These are phyloP conservation scores for Triplophysa dalaica DNA, from an alignment of 2,113 vertebrate genomes.

Conservation along the genomic window DNA sequence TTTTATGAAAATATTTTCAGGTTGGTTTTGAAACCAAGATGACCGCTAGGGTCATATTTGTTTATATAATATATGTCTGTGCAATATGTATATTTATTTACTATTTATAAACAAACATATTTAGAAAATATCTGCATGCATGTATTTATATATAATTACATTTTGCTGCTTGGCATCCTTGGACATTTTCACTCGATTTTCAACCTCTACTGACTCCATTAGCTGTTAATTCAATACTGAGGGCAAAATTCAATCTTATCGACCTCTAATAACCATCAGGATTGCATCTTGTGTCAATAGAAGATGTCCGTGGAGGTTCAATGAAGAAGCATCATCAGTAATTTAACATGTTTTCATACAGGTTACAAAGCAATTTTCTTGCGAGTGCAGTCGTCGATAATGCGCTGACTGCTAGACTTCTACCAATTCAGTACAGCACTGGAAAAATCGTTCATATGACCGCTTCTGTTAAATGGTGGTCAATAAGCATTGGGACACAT, in stretches of 20 bases:
- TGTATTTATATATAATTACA: too few relatives aligned
- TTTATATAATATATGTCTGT: too few relatives aligned
- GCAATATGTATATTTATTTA: too few relatives aligned
- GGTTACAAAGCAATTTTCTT: slow-evolving; percentile 6
- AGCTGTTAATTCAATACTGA: not conserved
- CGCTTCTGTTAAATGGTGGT: slow-evolving; percentile 13
- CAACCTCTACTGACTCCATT: not conserved
- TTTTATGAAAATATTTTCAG: too few relatives aligned
- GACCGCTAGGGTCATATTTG: too few relatives aligned
- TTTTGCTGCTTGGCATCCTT: not conserved
- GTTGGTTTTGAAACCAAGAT: too few relatives aligned
- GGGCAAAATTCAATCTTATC: slow-evolving; percentile 14
- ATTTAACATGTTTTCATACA: slow-evolving; percentile 31
- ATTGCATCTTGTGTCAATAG: not conserved
- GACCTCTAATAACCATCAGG: slow-evolving; percentile 13
- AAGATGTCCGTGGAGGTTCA: not conserved
- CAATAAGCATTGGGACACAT: slow-evolving; percentile 7
- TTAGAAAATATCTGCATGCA: too few relatives aligned
- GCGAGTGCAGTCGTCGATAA: not conserved
- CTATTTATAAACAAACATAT: too few relatives aligned
- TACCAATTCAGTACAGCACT: slow-evolving; percentile 9
- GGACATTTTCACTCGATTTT: not conserved
- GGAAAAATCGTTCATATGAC: slow-evolving; percentile 22
- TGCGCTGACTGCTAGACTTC: not conserved
- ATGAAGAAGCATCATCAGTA: not conserved